Evolutionary conservation across 2,113 vertebrate genomes (phyloP).

Genomic region (Syngnathus floridae): DNA sequence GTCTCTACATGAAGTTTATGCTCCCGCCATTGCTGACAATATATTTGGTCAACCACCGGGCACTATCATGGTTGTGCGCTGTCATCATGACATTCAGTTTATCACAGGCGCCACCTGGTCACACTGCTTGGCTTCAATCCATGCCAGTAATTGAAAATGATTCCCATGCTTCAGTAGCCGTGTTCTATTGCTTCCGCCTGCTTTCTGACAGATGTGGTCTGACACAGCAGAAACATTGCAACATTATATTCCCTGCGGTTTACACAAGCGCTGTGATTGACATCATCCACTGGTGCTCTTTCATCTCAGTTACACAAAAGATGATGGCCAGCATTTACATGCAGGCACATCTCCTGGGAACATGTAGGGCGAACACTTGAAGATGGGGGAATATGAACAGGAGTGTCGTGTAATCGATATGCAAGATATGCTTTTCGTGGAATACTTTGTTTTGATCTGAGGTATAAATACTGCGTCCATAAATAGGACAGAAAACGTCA

Average conservation of each 20-base stretch:
- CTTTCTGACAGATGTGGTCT: slow-evolving; percentile 34
- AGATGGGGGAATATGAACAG: slow-evolving; percentile 1
- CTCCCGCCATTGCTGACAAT: background rate
- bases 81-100: slow-evolving; percentile 51
- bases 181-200: slow-evolving; percentile 32
- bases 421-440: background rate
- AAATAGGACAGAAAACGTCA: background rate
- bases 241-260: slow-evolving; percentile 9
- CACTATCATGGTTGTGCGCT: background rate
- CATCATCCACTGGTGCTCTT: background rate
- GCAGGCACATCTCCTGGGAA: background rate
- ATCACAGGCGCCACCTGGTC: slow-evolving; percentile 63
- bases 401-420: background rate
- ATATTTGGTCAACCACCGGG: background rate
- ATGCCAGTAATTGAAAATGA: slow-evolving; percentile 65
- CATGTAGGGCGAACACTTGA: background rate
- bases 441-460: background rate
- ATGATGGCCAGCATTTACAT: background rate
- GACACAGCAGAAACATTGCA: slow-evolving; percentile 1
- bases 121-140: slow-evolving; percentile 58
- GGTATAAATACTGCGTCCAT: background rate
- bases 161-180: slow-evolving; percentile 29
- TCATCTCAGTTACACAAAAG: background rate
- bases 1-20: background rate
- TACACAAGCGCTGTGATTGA: slow-evolving; percentile 9